Evolutionary conservation across 2,888 invertebrate species (phyloP).

Genomic region (Mythimna pallens): DNA sequence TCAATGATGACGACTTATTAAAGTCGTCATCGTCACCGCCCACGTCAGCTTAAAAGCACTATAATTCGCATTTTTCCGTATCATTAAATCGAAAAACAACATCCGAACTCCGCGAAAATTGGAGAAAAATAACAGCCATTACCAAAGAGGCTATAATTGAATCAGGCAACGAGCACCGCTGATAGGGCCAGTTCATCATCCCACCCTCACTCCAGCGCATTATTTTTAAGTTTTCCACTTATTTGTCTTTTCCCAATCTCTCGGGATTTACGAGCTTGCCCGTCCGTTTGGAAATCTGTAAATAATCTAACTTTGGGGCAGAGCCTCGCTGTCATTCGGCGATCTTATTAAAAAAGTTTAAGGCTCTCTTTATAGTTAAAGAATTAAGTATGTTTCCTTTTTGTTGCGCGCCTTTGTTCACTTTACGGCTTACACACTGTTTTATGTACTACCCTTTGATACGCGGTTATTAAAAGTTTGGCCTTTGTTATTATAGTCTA

Average conservation of each 20-base stretch:
- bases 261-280: conserved; percentile 59
- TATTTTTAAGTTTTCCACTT: conserved; percentile 65
- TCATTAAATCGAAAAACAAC: conserved; percentile 45
- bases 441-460: conserved; percentile 49
- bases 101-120: conserved; percentile 27
- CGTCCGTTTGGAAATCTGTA: conserved; percentile 63
- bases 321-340: conserved; percentile 50
- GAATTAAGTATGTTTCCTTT: conserved; percentile 63
- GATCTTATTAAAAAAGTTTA: conserved; percentile 72
- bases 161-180: conserved; percentile 24
- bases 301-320: conserved; percentile 57
- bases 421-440: conserved; percentile 41
- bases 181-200: conserved; percentile 42
- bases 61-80: conserved; percentile 22
- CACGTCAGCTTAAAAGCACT: conserved; percentile 6
- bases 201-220: conserved; percentile 40
- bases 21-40: not conserved
- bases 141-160: conserved; percentile 47
- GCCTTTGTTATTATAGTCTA: conserved; percentile 35
- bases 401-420: conserved; percentile 55
- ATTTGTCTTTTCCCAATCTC: conserved; percentile 51
- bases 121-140: conserved; percentile 44
- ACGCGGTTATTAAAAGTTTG: conserved; percentile 35
- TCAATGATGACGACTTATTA: too few relatives aligned
- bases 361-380: conserved; percentile 54